Percentiles rank a stretch among this genome's conserved stretches.
Evolutionary conservation across 1,140 invertebrate genomes (phyloP).

Genomic region (Leptestheria dahalacensis): DNA sequence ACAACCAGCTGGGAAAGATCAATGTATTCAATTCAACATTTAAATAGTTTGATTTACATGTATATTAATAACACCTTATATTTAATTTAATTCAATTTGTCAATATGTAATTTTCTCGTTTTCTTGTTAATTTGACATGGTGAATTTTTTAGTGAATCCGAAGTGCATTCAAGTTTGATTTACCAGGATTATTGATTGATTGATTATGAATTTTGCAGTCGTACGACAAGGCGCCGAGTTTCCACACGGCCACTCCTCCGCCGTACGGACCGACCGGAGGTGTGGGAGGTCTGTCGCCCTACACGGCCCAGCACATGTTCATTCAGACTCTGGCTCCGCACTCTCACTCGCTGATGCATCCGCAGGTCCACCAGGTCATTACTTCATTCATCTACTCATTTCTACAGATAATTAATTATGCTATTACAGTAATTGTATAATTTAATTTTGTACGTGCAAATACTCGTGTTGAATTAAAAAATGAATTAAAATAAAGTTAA

Average conservation of each 20-base stretch:
- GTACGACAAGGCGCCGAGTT: conserved; percentile 61
- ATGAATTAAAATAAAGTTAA: too few species aligned
- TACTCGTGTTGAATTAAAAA: too few species aligned
- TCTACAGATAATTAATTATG: too few species aligned
- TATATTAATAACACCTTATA: conserved; percentile 14
- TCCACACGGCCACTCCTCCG: conserved; percentile 65
- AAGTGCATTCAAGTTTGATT: too few species aligned
- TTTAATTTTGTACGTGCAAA: too few species aligned
- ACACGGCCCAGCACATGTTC: conserved; percentile 39
- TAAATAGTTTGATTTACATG: neutral
- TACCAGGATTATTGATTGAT: too few species aligned
- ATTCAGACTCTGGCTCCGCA: conserved; percentile 52
- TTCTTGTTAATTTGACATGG: too few species aligned
- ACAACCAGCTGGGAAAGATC: conserved; percentile 54
- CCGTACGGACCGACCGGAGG: conserved; percentile 56
- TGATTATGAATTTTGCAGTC: conserved; percentile 38
- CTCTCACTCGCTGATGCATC: conserved; percentile 51
- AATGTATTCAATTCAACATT: conserved; percentile 33
- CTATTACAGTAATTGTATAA: too few species aligned
- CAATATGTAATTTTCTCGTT: too few species aligned
- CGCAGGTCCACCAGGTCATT: conserved; percentile 51
- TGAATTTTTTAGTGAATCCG: too few species aligned
- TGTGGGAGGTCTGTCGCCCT: conserved; percentile 35
- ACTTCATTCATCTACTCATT: too few species aligned
- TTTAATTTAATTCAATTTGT: conserved; percentile 1